phyloP scores from a whole-genome alignment of 2,113 vertebrate genomes.

The Malurus cyaneus region DNA sequence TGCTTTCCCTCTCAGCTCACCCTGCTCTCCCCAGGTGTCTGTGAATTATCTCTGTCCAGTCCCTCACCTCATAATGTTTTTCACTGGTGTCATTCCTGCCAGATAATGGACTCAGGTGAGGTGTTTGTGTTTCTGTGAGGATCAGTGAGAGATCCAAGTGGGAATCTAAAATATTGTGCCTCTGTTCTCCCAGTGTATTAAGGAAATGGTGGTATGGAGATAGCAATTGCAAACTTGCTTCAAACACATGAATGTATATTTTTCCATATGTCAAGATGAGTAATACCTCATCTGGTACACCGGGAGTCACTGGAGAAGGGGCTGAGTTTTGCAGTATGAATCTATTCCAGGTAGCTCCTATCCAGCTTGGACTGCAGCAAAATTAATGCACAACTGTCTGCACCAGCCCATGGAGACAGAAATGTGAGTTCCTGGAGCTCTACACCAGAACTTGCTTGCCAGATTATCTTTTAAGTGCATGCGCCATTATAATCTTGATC shows the following conservation, averaged over 20 bases:
- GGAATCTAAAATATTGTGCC: background rate
- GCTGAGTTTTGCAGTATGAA: background rate
- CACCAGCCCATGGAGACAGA: background rate
- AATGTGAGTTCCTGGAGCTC: background rate
- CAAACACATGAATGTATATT: background rate
- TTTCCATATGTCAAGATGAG: background rate
- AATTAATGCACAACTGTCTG: background rate
- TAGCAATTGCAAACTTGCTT: background rate
- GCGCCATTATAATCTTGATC: background rate
- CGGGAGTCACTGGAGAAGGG: background rate
- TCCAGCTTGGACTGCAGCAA: background rate
- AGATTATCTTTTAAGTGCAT: background rate
- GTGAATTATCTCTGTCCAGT: background rate
- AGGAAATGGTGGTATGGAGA: background rate
- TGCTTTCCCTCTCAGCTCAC: background rate
- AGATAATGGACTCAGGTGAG: background rate
- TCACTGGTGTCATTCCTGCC: background rate
- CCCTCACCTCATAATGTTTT: background rate
- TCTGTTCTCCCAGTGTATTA: background rate
- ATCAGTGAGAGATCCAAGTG: background rate
- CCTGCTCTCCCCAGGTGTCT: background rate
- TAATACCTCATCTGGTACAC: background rate
- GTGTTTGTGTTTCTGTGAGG: background rate
- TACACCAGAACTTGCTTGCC: background rate
- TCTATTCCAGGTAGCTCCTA: accelerated